phyloP scores from a whole-genome alignment of 2,797 vertebrate species.

The Crocidura indochinensis region DNA sequence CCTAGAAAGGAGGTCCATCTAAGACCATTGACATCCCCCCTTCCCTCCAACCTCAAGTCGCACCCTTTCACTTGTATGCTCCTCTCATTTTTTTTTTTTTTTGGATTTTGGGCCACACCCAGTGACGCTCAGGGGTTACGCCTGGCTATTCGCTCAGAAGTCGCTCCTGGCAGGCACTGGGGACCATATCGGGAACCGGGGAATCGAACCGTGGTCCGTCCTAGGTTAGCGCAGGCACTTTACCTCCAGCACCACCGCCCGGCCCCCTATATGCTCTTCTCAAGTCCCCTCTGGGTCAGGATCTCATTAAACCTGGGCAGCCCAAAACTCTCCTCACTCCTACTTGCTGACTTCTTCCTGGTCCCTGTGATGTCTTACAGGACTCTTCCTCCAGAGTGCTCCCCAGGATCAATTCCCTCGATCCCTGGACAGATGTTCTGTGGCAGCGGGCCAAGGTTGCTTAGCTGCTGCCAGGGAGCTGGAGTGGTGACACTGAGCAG shows the following conservation, averaged over 20 bases:
- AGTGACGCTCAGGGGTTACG: no score
- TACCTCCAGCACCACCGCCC: no score
- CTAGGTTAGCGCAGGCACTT: no score
- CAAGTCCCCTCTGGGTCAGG: not conserved
- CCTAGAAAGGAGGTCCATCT: accelerated
- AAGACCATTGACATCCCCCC: not conserved
- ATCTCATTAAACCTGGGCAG: not conserved
- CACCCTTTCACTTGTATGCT: not conserved
- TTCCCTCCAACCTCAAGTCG: no score
- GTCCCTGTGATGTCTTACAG: not conserved
- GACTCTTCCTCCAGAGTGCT: not conserved
- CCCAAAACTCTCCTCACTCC: not conserved
- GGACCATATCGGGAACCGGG: no score
- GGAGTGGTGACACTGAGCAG: not conserved
- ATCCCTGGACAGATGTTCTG: not conserved
- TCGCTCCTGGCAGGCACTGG: no score
- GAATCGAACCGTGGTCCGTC: no score
- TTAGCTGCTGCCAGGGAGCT: not conserved
- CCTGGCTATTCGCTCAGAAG: no score
- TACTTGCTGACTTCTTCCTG: not conserved
- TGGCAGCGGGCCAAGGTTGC: accelerated
- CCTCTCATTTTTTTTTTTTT: no score
- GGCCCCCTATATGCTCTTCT: no score
- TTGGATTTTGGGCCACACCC: no score
- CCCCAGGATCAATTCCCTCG: not conserved